These are phyloP conservation scores for Fistularia tabacaria DNA, from an alignment of 2,797 vertebrate genomes.

Conservation along the genomic window DNA sequence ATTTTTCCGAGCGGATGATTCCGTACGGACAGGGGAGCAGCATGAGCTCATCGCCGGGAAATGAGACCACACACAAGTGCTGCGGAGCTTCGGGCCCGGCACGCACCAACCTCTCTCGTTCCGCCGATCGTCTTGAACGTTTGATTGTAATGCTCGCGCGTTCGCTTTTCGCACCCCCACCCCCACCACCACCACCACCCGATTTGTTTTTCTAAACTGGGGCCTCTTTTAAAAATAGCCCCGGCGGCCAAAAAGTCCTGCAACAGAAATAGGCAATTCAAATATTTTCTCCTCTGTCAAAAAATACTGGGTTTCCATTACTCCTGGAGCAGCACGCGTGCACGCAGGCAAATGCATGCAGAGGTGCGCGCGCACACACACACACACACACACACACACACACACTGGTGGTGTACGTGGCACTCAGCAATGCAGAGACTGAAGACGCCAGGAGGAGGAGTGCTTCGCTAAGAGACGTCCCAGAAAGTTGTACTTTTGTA, in stretches of 20 bases:
- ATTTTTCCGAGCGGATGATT: too few species aligned
- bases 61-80: slow-evolving; percentile 29
- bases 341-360: not conserved
- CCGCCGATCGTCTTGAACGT: too few species aligned
- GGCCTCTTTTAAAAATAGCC: not conserved
- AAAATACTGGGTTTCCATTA: slow-evolving; percentile 75
- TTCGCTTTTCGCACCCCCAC: slow-evolving; percentile 5
- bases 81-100: too few species aligned
- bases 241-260: slow-evolving; percentile 22
- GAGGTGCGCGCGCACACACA: slow-evolving; percentile 29
- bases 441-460: slow-evolving; percentile 65
- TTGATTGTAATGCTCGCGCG: not conserved
- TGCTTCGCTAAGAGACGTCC: slow-evolving; percentile 9
- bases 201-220: not conserved
- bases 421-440: slow-evolving; percentile 63
- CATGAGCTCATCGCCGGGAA: slow-evolving; percentile 29
- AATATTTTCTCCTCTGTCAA: slow-evolving; percentile 58
- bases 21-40: not conserved
- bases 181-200: too few species aligned
- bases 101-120: too few species aligned
- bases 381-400: slow-evolving; percentile 47
- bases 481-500: slow-evolving; percentile 19
- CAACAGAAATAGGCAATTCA: slow-evolving; percentile 54
- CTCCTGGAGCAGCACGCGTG: slow-evolving; percentile 47
- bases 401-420: slow-evolving; percentile 76